phyloP scores from a whole-genome alignment of 2,888 invertebrate species.

The Hymenopus coronatus region DNA sequence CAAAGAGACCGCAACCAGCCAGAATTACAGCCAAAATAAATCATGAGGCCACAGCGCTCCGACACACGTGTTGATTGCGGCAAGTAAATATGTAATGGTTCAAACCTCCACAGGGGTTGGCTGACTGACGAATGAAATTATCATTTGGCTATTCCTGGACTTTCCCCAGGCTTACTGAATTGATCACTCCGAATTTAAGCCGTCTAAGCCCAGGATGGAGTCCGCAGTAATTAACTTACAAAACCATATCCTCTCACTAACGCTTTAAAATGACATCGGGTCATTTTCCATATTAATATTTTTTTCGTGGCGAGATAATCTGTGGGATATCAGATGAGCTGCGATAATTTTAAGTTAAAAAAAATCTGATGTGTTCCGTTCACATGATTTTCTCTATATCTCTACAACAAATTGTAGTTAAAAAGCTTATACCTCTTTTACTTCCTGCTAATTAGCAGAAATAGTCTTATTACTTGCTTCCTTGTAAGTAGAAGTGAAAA shows the following conservation, averaged over 20 bases:
- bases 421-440: too few species aligned
- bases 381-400: too few species aligned
- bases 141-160: neutral
- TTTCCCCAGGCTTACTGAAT: neutral
- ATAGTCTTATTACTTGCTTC: too few species aligned
- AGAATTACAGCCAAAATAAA: neutral
- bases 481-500: too few species aligned
- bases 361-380: too few species aligned
- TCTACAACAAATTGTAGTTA: too few species aligned
- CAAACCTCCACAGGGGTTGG: neutral
- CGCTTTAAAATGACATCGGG: neutral
- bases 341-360: neutral
- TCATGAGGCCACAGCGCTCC: neutral
- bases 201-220: neutral
- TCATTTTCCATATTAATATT: neutral
- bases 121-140: neutral
- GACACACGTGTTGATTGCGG: neutral
- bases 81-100: neutral
- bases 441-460: too few species aligned
- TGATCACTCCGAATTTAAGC: neutral
- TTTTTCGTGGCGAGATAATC: neutral
- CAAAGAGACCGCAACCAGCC: neutral
- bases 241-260: neutral
- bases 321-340: neutral
- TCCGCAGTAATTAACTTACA: neutral